Conservation (phyloP, 2,888 invertebrate genomes). For the Cantharis rufa region DNA sequence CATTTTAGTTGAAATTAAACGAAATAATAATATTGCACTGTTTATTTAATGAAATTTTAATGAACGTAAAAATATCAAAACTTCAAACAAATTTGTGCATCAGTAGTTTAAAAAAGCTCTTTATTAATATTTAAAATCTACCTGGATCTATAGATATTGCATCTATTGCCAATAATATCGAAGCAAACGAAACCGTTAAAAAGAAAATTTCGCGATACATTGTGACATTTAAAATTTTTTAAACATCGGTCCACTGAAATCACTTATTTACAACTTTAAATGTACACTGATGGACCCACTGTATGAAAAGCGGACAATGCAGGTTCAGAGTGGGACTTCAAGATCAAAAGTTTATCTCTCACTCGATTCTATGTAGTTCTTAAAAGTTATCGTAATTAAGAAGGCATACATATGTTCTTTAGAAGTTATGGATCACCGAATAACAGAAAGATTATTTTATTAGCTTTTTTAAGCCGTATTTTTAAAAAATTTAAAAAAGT, state of each 20-base stretch:
- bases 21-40: no score
- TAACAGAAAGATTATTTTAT: neutral
- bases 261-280: slow-evolving; percentile 27
- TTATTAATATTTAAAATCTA: slow-evolving; percentile 45
- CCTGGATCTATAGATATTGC: slow-evolving; percentile 61
- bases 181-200: slow-evolving; percentile 47
- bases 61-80: neutral
- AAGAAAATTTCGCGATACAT: slow-evolving; percentile 32
- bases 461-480: neutral
- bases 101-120: neutral
- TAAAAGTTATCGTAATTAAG: neutral
- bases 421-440: neutral
- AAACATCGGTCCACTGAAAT: slow-evolving; percentile 12
- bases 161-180: slow-evolving; percentile 50
- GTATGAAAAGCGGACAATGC: slow-evolving; percentile 6
- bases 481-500: neutral
- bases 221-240: slow-evolving; percentile 10
- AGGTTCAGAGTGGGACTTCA: slow-evolving; percentile 15
- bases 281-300: slow-evolving; percentile 30
- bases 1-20: no score
- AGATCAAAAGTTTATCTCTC: neutral
- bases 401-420: neutral
- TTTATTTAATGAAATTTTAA: no score
- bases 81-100: neutral
- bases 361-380: neutral